These are phyloP conservation scores for mouse (Mus musculus) DNA, from an alignment of 2,113 vertebrate genomes.

Conservation along the genomic window GRCm39 chr4:126068501-126069000, in stretches of 20 bases:
- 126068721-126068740: background rate
- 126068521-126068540: too few species aligned
- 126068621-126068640: constrained; percentile 14
- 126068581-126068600: too few species aligned
- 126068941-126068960: background rate
- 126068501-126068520: too few species aligned
- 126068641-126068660: constrained; percentile 1
- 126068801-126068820: too few species aligned
- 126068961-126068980: background rate
- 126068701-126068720: background rate
- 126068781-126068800: too few species aligned
- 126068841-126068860: too few species aligned
- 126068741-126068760: background rate
- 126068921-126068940: background rate
- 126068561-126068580: too few species aligned
- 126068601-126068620: constrained; percentile 4
- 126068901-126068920: background rate
- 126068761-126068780: too few species aligned
- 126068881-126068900: too few species aligned
- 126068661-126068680: background rate
- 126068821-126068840: too few species aligned
- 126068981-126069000: background rate
- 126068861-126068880: too few species aligned
- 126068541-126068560: too few species aligned
- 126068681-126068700: background rate